Evolutionary conservation across 2,113 vertebrate genomes (phyloP), one percentile per base, ranked within the genome.

Genomic region (Vimba vimba): DNA sequence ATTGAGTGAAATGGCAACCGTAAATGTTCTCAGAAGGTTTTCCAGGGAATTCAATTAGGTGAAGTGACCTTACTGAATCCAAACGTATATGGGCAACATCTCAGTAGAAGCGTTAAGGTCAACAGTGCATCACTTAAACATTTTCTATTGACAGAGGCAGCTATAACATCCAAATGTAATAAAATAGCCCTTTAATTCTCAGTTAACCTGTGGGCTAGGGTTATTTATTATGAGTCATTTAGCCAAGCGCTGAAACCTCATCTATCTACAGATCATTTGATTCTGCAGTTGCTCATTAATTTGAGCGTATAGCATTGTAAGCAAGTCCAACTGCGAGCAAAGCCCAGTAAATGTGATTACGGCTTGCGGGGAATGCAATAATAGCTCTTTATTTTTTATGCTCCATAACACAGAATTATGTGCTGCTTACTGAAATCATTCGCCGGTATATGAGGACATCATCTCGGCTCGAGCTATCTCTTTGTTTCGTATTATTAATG

Each of bases 141-240:
- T 82, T 59, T 45, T 71, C 73, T 83, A 47, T 73, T 21, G 68
- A 87, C 78, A 86, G 81, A 79, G 78, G 82, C 62, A 71, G 86
- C 90, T 88, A 91, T 92, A 89, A 87, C 90, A 92, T 90, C 86
- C 82, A 89, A 90, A 89, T 91, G 91, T 90, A 90, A 90, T 94
- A 92, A 93, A 93, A 86, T 87, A 73, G 75, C 74, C 47, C 85
- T 81, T 60, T 91, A 92, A 93, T 92, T 89, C 89, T 92, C 91
- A 89, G 93, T 95, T 93, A 94, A 93, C 94, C 91, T 91, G 79
- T 88, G 64, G 82, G 87, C 91, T 90, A 90, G 91, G 90, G 91
- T 79, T 87, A 87, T 89, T 92, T 89, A 94, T 94, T 92, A 92
- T 12, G 33, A 74, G 39, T 50, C 77, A 76, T 84, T 89, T 87